Evolutionary conservation across 2,888 invertebrate species (phyloP).

Genomic region (Aproaerema taeniolella): DNA sequence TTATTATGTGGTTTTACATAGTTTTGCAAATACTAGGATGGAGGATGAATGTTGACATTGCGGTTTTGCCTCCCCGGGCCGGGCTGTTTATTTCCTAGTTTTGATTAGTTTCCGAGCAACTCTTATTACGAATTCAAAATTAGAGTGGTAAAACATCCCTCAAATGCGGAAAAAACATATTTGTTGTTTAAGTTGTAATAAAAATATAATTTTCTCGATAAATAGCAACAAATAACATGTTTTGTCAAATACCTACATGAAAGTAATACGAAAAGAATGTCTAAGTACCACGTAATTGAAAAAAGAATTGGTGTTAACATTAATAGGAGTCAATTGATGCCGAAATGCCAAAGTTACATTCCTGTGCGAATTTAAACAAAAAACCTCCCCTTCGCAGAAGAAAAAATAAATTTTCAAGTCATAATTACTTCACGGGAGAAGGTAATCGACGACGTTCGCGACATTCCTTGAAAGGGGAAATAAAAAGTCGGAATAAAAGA

Average conservation of each 20-base stretch:
- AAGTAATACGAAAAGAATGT: too few relatives aligned
- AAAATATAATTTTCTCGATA: too few relatives aligned
- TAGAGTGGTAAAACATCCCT: conserved; percentile 9
- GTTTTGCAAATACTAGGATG: conserved; percentile 26
- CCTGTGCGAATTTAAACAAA: conserved; percentile 13
- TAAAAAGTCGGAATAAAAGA: conserved; percentile 63
- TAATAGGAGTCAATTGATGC: conserved; percentile 11
- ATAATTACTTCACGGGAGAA: conserved; percentile 49
- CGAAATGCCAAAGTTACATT: conserved; percentile 9
- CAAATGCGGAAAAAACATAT: conserved; percentile 8
- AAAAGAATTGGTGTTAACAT: too few relatives aligned
- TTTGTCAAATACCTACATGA: too few relatives aligned
- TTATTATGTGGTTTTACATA: conserved; percentile 30
- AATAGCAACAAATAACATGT: too few relatives aligned
- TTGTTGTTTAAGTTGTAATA: too few relatives aligned
- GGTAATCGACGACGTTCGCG: conserved; percentile 37
- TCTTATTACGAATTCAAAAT: conserved; percentile 10
- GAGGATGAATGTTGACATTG: conserved; percentile 33
- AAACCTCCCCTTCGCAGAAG: conserved; percentile 27
- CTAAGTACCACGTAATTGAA: too few relatives aligned
- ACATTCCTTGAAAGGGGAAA: conserved; percentile 52
- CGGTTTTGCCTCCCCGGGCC: conserved; percentile 18
- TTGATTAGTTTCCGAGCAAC: conserved; percentile 13
- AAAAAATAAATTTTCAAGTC: conserved; percentile 40
- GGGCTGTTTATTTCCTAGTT: conserved; percentile 23